Evolutionary conservation across 1,140 invertebrate genomes (phyloP), one percentile per base, ranked within the genome.

Genomic region (Antheraea pernyi): DNA sequence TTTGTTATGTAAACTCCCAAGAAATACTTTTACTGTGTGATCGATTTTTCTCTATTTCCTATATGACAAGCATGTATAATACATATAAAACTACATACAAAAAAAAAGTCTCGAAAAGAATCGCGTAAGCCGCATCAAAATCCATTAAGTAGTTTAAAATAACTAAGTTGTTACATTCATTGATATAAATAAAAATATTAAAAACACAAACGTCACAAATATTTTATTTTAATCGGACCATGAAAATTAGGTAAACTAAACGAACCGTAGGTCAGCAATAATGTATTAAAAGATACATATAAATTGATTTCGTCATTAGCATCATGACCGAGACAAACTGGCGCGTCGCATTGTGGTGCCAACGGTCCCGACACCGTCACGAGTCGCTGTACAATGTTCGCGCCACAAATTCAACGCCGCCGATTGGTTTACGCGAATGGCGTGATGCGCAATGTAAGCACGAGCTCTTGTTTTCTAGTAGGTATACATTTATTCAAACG

Each of bases 381-480:
- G 74, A 75, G 65, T 16, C 69, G 65, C 59, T 60, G 69, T 72
- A 69, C 62, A 72, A 65, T 53, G 71, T 74, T 80, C 72, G 76
- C 72, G 79, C 74, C 69, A 73, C 74, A 61, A 71, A 66, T 74
- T 65, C 65, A 68, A 22, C 18, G 19, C 2, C 61, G 59, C 70
- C 75, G 79, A 87, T 87, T 87, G 85, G 85, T 76, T 62, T 63
- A 59, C 22, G 22, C 37, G 63, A n/a, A 75, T 87, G 83, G 85
- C 83, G 84, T 84, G 82, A 84, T 85, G 74, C 67, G 64, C 63
- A 69, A 67, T 36, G 61, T 59, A 59, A 68, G 71, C 61, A 61
- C 64, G 22, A 65, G 70, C 59, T 53, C 18, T 61, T 36, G 60
- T 65, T 70, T 39, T 68, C 7, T 60, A 42, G 39, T 39, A 39